Evolutionary conservation across 1,140 invertebrate genomes (phyloP), one percentile per base, ranked within the genome.

Genomic region (Scaptomyza hsui): DNA sequence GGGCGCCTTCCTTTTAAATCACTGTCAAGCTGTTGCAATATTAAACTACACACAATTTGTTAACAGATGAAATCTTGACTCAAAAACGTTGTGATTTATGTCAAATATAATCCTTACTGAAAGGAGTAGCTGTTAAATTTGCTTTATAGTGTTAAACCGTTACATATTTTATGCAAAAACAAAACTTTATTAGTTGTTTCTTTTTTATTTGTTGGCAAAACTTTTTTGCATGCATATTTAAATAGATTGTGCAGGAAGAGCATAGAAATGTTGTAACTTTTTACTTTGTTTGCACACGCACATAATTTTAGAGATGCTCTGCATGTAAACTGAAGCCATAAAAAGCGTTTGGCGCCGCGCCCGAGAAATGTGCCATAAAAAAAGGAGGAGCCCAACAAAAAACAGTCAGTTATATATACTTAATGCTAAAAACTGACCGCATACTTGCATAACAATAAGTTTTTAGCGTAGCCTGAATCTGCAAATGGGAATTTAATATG

Each of bases 401-500:
- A 61, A 13, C 24, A 35, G 32, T 45, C 42, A 48, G 37, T 24
- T 53, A 19, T 32, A 4, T 42, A 3, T 44, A 19, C 18, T 26
- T 6, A 12, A 35, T 59, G 21, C 13, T 37, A 24, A 71, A 71
- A 65, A 47, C 42, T 70, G 60, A 56, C 67, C 47, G 48, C 64
- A 35, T 24, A 55, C 63, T 72, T 52, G 37, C 52, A 53, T 16
- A 73, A 56, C 48, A 62, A 73, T 68, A 62, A 63, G 59, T 67
- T 67, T 67, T 51, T 67, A n/a, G n/a, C 49, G 60, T 48, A 15
- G 49, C 39, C 67, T 24, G 24, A 24, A 18, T 56, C 15, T 49
- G 24, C 60, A 69, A 63, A 65, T 71, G 62, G 37, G 29, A 44
- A 64, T 71, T 71, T 64, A 71, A 57, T 71, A 71, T 71, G 68